phyloP scores from a whole-genome alignment of 2,113 vertebrate genomes.

The Clarias macrocephalus region DNA sequence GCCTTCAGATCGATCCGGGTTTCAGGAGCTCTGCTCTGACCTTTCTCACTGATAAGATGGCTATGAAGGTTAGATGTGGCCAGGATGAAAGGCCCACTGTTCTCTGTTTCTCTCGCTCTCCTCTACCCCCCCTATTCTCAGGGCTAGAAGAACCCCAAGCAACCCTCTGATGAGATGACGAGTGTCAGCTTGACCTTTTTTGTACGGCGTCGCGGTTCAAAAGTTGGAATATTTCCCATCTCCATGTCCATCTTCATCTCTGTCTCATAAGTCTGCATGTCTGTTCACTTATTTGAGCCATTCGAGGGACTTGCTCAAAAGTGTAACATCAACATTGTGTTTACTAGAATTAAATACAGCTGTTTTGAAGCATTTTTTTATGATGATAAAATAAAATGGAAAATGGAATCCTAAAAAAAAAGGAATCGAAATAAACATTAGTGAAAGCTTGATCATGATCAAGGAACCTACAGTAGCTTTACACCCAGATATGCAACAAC shows the following conservation, averaged over 20 bases:
- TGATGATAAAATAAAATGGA: background rate
- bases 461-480: background rate
- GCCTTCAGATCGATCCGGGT: slow-evolving; percentile 73
- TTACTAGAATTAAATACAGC: slow-evolving; percentile 27
- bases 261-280: slow-evolving; percentile 60
- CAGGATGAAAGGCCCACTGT: slow-evolving; percentile 37
- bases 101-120: slow-evolving; percentile 20
- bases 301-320: slow-evolving; percentile 61
- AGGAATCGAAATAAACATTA: background rate
- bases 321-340: slow-evolving; percentile 57
- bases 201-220: slow-evolving; percentile 73
- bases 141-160: slow-evolving; percentile 64
- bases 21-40: slow-evolving; percentile 72
- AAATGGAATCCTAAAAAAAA: background rate
- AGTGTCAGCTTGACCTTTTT: slow-evolving; percentile 80
- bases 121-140: slow-evolving; percentile 26
- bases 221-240: slow-evolving; percentile 63
- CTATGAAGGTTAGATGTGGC: slow-evolving; percentile 69
- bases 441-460: background rate
- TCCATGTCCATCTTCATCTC: slow-evolving; percentile 54
- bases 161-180: slow-evolving; percentile 66
- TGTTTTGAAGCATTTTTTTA: slow-evolving; percentile 32
- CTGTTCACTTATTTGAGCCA: slow-evolving; percentile 68
- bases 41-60: slow-evolving; percentile 75
- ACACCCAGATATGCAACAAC: slow-evolving; percentile 43